Evolutionary conservation across 2,797 vertebrate genomes (phyloP).

Genomic region (Malacoctenus gilli): DNA sequence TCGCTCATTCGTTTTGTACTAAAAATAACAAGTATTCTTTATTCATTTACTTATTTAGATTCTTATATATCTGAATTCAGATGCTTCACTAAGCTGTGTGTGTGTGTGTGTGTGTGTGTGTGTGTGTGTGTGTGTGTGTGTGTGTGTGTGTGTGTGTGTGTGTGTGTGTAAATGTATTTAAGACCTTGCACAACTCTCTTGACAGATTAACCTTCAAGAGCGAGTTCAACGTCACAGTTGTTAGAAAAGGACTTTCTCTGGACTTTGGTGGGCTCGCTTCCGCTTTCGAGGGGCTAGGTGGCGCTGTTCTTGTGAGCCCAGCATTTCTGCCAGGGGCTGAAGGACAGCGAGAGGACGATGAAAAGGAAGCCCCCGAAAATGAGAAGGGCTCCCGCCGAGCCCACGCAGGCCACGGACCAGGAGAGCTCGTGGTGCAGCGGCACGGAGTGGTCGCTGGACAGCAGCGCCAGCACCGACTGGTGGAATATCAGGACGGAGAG

Average conservation of each 20-base stretch:
- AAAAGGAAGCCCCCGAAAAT: slow-evolving; percentile 85
- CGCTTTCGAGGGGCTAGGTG: slow-evolving; percentile 68
- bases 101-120: no score
- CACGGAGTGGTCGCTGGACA: slow-evolving; percentile 80
- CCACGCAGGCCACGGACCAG: slow-evolving; percentile 88
- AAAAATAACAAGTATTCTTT: slow-evolving; percentile 6
- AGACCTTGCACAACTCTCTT: slow-evolving; percentile 55
- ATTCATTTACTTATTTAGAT: no score
- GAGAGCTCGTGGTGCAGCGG: slow-evolving; percentile 86
- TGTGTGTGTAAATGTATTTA: slow-evolving; percentile 42
- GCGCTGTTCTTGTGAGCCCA: slow-evolving; percentile 74
- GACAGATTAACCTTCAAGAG: slow-evolving; percentile 39
- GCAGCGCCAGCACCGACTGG: slow-evolving; percentile 83
- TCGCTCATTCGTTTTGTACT: slow-evolving; percentile 26
- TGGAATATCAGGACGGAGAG: slow-evolving; percentile 87
- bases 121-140: no score
- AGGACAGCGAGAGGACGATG: slow-evolving; percentile 82
- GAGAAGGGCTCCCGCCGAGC: slow-evolving; percentile 83
- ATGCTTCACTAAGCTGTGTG: slow-evolving; percentile 7
- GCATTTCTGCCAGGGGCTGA: slow-evolving; percentile 82
- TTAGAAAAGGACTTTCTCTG: slow-evolving; percentile 29
- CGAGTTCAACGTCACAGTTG: slow-evolving; percentile 32
- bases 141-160: not conserved
- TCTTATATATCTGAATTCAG: not conserved
- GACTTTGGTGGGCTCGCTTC: slow-evolving; percentile 9